Conservation (phyloP, 2,888 invertebrate genomes). For the Lutraria lutraria region DNA sequence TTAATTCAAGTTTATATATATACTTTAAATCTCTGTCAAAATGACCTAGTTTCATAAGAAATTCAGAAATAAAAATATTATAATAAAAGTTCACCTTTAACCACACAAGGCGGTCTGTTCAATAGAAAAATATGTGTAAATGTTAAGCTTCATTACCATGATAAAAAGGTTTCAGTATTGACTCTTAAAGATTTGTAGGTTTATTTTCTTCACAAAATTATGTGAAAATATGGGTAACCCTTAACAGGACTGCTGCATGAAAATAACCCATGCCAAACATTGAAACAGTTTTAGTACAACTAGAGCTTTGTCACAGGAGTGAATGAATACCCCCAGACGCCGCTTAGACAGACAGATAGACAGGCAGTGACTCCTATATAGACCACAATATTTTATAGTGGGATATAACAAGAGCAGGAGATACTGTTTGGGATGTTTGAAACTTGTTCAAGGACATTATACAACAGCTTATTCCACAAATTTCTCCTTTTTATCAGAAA, state of each 20-base stretch:
- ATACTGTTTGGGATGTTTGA: too few species aligned
- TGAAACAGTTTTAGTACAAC: background rate
- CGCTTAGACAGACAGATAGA: too few species aligned
- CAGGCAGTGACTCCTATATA: too few species aligned
- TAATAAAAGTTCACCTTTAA: background rate
- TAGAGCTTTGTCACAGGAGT: too few species aligned
- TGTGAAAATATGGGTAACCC: background rate
- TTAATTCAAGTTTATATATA: background rate
- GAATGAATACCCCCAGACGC: too few species aligned
- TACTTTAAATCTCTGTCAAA: background rate
- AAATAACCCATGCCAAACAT: background rate
- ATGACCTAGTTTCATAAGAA: constrained; percentile 13
- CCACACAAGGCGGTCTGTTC: constrained; percentile 13
- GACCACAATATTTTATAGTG: too few species aligned
- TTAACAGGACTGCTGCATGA: background rate
- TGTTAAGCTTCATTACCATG: constrained; percentile 2
- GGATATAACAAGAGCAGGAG: too few species aligned
- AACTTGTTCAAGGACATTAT: too few species aligned
- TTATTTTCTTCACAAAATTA: constrained; percentile 14
- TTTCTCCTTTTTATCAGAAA: too few species aligned
- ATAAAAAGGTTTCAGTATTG: constrained; percentile 14
- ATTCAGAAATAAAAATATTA: constrained; percentile 8
- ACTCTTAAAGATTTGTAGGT: constrained; percentile 13
- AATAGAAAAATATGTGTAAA: background rate
- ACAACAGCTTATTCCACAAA: too few species aligned